These are phyloP conservation scores for Ricordea florida DNA, from an alignment of 92 coral and sea anemone species.

Conservation along the genomic window DNA sequence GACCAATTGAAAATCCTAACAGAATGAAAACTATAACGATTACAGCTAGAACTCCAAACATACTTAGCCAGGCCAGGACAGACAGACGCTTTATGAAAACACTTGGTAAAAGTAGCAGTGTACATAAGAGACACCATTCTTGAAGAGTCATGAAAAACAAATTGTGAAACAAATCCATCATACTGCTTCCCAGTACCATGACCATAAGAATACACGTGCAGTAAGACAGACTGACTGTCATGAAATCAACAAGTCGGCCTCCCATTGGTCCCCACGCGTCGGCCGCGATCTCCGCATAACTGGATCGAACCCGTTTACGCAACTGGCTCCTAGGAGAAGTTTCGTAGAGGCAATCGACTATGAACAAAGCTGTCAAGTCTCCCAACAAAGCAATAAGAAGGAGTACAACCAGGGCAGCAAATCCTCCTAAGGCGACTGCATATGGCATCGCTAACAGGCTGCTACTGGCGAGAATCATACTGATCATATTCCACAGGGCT, in stretches of 20 bases:
- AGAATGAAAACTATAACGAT: conserved; percentile 52
- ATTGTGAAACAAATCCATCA: conserved; percentile 45
- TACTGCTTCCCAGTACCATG: conserved; percentile 65
- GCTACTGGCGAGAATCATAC: conserved; percentile 72
- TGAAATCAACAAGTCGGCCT: conserved; percentile 72
- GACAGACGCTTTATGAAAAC: conserved; percentile 63
- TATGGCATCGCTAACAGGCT: conserved; percentile 79
- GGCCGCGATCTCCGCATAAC: conserved; percentile 85
- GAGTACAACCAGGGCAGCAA: conserved; percentile 45
- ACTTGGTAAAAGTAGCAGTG: conserved; percentile 53
- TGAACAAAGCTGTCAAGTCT: conserved; percentile 50
- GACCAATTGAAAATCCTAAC: conserved; percentile 56
- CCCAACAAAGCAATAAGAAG: conserved; percentile 64
- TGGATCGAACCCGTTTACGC: conserved; percentile 76
- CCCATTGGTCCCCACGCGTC: conserved; percentile 84
- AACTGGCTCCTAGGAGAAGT: conserved; percentile 73
- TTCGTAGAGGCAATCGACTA: conserved; percentile 82
- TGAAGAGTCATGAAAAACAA: conserved; percentile 22
- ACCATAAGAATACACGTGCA: conserved; percentile 56
- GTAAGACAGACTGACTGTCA: conserved; percentile 66
- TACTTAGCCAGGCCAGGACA: conserved; percentile 84
- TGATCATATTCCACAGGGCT: conserved; percentile 82
- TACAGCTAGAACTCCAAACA: conserved; percentile 68
- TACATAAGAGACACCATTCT: conserved; percentile 69
- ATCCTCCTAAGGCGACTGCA: conserved; percentile 76